Base-by-base conservation (phyloP, 1,140 invertebrate genomes). In the Drosophila oshimai region DNA sequence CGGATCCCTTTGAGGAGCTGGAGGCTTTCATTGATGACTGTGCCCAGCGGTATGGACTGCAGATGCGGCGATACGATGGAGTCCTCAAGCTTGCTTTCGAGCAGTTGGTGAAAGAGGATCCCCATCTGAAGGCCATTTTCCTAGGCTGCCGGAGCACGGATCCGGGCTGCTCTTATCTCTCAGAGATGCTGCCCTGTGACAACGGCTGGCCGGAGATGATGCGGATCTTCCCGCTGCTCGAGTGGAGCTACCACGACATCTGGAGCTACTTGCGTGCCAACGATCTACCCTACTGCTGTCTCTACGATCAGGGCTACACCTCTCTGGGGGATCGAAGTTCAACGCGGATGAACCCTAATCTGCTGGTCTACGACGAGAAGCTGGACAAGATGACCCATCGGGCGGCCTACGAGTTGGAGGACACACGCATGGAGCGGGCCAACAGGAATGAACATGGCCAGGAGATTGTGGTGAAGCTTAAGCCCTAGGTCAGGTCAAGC, bases 301-400 rank as follows among this genome's bases (percentile, higher is more conserved):
- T 99, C 0, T 99, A 99, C 89, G 95, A 99, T 91, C 89, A 93
- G 90, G 97, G 97, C 93, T 98, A 97, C 77, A 97, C 97, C 0
- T 98, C 97, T 46, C 92, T 98, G 51, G 97, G 97, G 10, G 95
- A 94, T 71, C 93, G 92, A 74, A 92, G 93, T 7, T 96, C 96
- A 83, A 98, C 97, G 0, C 87, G 92, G 39, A 94, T 93, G 0
- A 99, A 99, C 93, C 95, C 96, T 1, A 84, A 93, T 13, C 91
- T 98, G 18, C 90, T 92, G 28, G 92, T 92, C 34, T 91, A 92
- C 47, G 91, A 39, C 61, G 31, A 62, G 22, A 24, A 50, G 2
- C 55, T 54, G 3, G 45, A 22, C 1, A 45, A 62, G 42, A 33
- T 72, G 12, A 31, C 45, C 15, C 98, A 96, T 90, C 91, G 93